Evolutionary conservation across 1,140 invertebrate species (phyloP), one percentile per base, ranked within the genome.

Genomic region (Homalodisca vitripennis): DNA sequence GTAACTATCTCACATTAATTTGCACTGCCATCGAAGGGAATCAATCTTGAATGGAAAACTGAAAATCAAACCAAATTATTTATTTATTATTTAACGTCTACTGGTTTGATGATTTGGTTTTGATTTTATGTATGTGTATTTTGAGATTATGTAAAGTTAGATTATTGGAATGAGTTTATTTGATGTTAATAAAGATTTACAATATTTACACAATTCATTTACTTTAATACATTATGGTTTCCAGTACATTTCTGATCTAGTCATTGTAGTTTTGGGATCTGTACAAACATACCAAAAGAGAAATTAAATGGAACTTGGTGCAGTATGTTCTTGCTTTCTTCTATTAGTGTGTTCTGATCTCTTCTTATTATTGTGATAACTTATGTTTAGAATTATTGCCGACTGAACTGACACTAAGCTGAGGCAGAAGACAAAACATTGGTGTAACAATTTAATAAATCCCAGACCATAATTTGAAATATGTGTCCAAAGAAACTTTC

Each of bases 291-390:
- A 24, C 30, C 34, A 41, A 62, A 69, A 63, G 32, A 27, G 41
- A 60, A 63, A 69, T 64, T 69, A 69, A 69, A 69, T 64, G 68
- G 68, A 69, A 69, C 68, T 69, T 69, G 68, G 68, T 69, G 34
- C 68, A 69, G 68, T 69, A 69, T 13, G 47, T 60, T 13, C 22
- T 63, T 60, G 48, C 26, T 69, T 48, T 68, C 41, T 34, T 41
- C 46, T 31, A n/a, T 13, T 46, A 24, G 24, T 32, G 24, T 65
- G 63, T n/a, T n/a, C n/a, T n/a, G n/a, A n/a, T n/a, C n/a, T n/a
- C n/a, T n/a, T n/a, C n/a, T n/a, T n/a, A n/a, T n/a, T n/a, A n/a
- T n/a, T n/a, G n/a, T n/a, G n/a, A n/a, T n/a, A n/a, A n/a, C n/a
- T n/a, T n/a, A n/a, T n/a, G n/a, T n/a, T n/a, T n/a, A n/a, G n/a